Evolutionary conservation across 2,888 invertebrate species (phyloP).

Genomic region (Peribatodes rhomboidaria): DNA sequence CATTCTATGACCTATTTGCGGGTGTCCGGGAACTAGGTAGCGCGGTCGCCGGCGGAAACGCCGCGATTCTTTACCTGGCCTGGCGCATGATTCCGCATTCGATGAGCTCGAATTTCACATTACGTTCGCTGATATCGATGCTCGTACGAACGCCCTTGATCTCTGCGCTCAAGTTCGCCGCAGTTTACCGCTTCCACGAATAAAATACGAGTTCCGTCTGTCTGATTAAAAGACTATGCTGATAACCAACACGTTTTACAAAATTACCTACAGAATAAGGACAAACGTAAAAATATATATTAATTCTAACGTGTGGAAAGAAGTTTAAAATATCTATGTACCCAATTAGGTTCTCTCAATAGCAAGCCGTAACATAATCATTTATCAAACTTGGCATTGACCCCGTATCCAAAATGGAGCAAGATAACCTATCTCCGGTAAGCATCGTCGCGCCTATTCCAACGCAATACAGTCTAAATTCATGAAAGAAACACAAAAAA

Average conservation of each 20-base stretch:
- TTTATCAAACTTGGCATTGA: conserved; percentile 62
- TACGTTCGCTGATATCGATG: conserved; percentile 32
- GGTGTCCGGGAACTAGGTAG: conserved; percentile 61
- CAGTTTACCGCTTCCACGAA: conserved; percentile 30
- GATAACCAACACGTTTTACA: neutral
- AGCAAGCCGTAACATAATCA: conserved; percentile 22
- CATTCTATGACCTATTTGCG: conserved; percentile 68
- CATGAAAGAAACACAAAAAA: conserved; percentile 30
- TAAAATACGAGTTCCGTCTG: conserved; percentile 32
- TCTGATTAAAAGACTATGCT: conserved; percentile 4
- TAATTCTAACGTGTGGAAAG: neutral
- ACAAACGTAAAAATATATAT: neutral
- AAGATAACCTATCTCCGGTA: conserved; percentile 49
- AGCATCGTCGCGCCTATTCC: conserved; percentile 41
- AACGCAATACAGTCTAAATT: conserved; percentile 41
- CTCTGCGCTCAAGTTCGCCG: conserved; percentile 44
- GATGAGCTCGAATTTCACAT: conserved; percentile 38
- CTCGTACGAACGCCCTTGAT: conserved; percentile 41
- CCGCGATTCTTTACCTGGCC: conserved; percentile 53
- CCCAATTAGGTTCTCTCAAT: neutral
- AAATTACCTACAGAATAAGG: neutral
- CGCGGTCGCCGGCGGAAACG: conserved; percentile 55
- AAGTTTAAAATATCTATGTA: neutral
- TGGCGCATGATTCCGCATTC: conserved; percentile 46
- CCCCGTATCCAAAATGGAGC: conserved; percentile 56